Evolutionary conservation across 1,140 invertebrate species (phyloP).

Genomic region (Pararge aegeria): DNA sequence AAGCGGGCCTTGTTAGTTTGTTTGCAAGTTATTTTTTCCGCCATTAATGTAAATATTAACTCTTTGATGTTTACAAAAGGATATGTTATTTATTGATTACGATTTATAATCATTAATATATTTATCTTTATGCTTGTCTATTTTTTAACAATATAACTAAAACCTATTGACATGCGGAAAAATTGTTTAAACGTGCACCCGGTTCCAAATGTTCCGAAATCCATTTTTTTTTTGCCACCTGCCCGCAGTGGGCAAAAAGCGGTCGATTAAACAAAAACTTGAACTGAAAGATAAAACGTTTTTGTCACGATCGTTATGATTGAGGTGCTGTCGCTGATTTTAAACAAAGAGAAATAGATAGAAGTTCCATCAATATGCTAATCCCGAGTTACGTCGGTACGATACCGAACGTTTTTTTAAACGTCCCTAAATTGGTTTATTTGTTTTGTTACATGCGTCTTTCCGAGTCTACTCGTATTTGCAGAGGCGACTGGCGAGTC

Average conservation of each 20-base stretch:
- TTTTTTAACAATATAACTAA: neutral
- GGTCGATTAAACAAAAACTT: slow-evolving; percentile 54
- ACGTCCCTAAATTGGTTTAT: slow-evolving; percentile 70
- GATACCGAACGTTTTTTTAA: slow-evolving; percentile 57
- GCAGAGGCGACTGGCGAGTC: slow-evolving; percentile 39
- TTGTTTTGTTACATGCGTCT: slow-evolving; percentile 67
- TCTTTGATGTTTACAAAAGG: neutral
- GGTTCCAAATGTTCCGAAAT: neutral
- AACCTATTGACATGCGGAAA: slow-evolving; percentile 8
- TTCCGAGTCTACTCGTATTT: slow-evolving; percentile 59
- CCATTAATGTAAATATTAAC: slow-evolving; percentile 9
- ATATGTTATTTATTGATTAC: slow-evolving; percentile 10
- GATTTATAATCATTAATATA: slow-evolving; percentile 5
- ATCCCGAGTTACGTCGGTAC: slow-evolving; percentile 57
- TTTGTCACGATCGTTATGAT: slow-evolving; percentile 71
- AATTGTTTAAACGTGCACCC: slow-evolving; percentile 13
- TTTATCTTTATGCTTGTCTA: neutral
- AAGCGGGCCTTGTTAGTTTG: too few relatives aligned
- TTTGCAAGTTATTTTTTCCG: neutral
- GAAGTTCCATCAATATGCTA: slow-evolving; percentile 74
- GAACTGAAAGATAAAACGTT: slow-evolving; percentile 39
- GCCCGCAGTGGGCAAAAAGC: slow-evolving; percentile 54
- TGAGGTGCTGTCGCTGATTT: slow-evolving; percentile 75
- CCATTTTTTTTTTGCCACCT: slow-evolving; percentile 51
- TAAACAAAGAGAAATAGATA: slow-evolving; percentile 74